Conservation (phyloP, 2,797 vertebrate species). For the Sebastes hopkinsi region DNA sequence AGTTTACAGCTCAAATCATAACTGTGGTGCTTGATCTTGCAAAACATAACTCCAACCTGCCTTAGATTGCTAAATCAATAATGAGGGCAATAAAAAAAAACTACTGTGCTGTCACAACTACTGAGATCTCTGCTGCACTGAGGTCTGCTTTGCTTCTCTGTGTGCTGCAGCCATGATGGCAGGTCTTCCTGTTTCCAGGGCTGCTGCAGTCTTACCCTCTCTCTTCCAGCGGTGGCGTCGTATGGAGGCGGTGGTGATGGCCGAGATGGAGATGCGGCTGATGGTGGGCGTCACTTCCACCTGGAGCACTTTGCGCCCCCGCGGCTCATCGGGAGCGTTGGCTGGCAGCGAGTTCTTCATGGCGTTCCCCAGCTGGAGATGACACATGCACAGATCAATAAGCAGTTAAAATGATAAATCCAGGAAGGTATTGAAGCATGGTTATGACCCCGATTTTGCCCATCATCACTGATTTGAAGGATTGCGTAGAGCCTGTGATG, state of each 20-base stretch:
- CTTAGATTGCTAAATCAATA: not conserved
- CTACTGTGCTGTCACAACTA: conserved; percentile 2
- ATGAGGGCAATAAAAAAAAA: not conserved
- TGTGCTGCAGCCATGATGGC: not conserved
- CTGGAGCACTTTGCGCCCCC: conserved; percentile 94
- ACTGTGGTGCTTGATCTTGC: not conserved
- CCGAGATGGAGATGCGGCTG: conserved; percentile 94
- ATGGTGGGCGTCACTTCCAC: conserved; percentile 97
- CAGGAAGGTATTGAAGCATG: not conserved
- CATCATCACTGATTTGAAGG: not conserved
- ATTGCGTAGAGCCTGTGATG: not conserved
- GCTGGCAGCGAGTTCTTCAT: conserved; percentile 97
- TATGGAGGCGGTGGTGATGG: conserved; percentile 97
- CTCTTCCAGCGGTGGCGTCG: conserved; percentile 97
- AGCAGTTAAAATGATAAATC: not conserved
- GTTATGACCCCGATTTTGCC: not conserved
- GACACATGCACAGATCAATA: conserved; percentile 1
- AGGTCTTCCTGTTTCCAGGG: not conserved
- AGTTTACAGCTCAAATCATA: conserved; percentile 25
- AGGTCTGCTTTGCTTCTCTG: not conserved
- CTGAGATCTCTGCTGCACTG: conserved; percentile 7
- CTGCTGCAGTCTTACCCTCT: conserved; percentile 86
- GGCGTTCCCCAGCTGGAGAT: conserved; percentile 91
- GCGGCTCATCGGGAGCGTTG: conserved; percentile 88
- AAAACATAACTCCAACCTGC: not conserved